Evolutionary conservation across 2,113 vertebrate species (phyloP).

Genomic region (Cebus imitator): DNA sequence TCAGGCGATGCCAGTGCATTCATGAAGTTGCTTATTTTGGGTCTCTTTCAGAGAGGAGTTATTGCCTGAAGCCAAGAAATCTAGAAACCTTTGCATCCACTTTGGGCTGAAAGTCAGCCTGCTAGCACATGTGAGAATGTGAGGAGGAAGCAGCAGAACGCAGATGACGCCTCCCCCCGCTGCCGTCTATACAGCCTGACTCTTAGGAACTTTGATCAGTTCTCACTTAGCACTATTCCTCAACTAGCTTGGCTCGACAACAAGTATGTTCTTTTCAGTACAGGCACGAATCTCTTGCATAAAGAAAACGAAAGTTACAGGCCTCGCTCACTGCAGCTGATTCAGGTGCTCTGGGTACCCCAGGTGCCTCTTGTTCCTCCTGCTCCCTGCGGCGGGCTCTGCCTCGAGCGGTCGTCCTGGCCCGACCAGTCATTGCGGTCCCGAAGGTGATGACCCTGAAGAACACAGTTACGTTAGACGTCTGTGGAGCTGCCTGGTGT

Average conservation of each 20-base stretch:
- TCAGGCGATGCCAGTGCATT: background rate
- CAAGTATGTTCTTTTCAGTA: background rate
- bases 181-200: background rate
- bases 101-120: background rate
- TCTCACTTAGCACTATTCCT: background rate
- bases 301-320: background rate
- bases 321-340: background rate
- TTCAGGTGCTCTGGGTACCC: no score
- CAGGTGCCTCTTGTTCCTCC: background rate
- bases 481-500: background rate
- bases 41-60: background rate
- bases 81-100: background rate
- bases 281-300: background rate
- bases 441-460: background rate
- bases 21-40: background rate
- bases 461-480: background rate
- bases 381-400: accelerated
- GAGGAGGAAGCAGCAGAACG: accelerated
- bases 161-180: no score
- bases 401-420: background rate
- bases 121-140: background rate
- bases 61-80: background rate
- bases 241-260: no score
- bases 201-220: accelerated
- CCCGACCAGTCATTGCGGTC: background rate